Percentiles rank a stretch among this genome's conserved stretches.
Evolutionary conservation across 1,140 invertebrate genomes (phyloP).

Genomic region (Heliconius eleuchia): DNA sequence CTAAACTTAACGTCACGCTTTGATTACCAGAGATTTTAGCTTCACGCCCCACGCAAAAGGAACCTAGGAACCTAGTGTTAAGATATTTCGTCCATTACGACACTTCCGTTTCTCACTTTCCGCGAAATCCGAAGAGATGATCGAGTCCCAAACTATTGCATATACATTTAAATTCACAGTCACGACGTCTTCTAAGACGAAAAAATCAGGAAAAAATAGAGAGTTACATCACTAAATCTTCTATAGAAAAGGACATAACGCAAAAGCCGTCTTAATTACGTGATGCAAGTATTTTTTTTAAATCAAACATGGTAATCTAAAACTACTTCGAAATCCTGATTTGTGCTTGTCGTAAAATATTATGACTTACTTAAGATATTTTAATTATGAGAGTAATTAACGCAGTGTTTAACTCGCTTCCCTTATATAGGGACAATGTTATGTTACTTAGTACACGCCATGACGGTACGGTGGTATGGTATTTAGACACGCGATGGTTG

Average conservation of each 20-base stretch:
- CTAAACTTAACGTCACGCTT: too few relatives aligned
- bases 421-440: not conserved
- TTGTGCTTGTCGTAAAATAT: constrained; percentile 15
- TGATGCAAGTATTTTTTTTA: not conserved
- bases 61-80: too few relatives aligned
- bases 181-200: not conserved
- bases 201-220: not conserved
- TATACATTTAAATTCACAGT: not conserved
- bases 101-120: too few relatives aligned
- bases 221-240: constrained; percentile 1
- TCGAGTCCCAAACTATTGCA: too few relatives aligned
- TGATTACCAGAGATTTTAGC: too few relatives aligned
- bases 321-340: constrained; percentile 4
- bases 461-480: not conserved
- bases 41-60: too few relatives aligned
- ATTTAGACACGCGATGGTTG: not conserved
- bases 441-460: not conserved
- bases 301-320: constrained; percentile 6
- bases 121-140: too few relatives aligned
- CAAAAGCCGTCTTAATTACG: not conserved
- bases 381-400: constrained; percentile 11
- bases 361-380: constrained; percentile 13
- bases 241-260: not conserved
- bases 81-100: too few relatives aligned
- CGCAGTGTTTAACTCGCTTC: not conserved